Evolutionary conservation across 2,113 vertebrate species (phyloP), one percentile per base, ranked within the genome.

Genomic region (human): DNA sequence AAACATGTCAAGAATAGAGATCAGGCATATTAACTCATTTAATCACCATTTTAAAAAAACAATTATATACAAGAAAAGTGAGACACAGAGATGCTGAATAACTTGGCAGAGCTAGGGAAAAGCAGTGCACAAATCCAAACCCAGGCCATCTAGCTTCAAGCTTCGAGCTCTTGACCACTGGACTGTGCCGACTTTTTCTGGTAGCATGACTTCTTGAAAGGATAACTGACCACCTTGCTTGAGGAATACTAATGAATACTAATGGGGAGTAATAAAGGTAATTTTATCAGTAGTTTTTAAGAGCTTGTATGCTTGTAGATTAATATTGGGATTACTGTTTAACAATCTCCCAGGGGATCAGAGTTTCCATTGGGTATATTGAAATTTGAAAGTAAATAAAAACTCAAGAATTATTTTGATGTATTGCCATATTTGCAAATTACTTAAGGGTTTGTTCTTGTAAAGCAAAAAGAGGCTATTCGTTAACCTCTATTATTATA

Each of bases 371-470:
- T 68, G 55, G 6, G 2, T 23, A 40, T 55, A 70, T 25, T 92
- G 48, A 94, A 80, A 84, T 89, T 70, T 82, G 90, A 50, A 90
- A 80, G 80, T 73, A 59, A 91, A 57, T 2, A 84, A 89, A 94
- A 40, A 79, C 4, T 35, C 73, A 72, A 1, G 70, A 23, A 45
- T 61, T 87, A 75, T 61, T 70, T 45, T 64, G 23, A 89, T 76
- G 4, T 6, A 78, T 23, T 52, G 0, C 0, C 20, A 72, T 87
- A 38, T 45, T 73, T 82, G 9, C 38, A 90, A 90, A 25, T 66
- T 50, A 78, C 79, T 93, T 88, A 81, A 85, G 57, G 0, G 8
- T 75, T 80, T 68, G 8, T 81, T 16, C 22, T 22, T 90, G 2
- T 40, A 86, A 94, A 85, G 25, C n/a, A 89, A 84, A 30, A 75